Evolutionary conservation across 2,888 invertebrate genomes (phyloP).

Genomic region (Philhelius pedissequus): DNA sequence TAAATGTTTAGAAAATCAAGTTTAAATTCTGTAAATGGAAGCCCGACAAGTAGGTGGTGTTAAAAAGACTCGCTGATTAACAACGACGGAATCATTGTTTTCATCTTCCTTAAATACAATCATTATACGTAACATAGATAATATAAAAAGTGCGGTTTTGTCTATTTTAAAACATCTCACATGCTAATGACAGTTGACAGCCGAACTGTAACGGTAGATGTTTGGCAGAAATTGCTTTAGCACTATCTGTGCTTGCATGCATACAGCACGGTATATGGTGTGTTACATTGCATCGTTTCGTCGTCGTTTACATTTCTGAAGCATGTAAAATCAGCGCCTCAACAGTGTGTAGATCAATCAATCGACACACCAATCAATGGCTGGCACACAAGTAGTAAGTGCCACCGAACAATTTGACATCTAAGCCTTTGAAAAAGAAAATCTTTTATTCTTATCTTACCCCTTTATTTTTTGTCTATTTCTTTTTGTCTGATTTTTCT

Average conservation of each 20-base stretch:
- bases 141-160: background rate
- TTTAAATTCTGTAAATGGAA: background rate
- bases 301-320: slow-evolving; percentile 62
- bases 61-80: background rate
- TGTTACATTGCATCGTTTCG: background rate
- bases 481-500: background rate
- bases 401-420: slow-evolving; percentile 67
- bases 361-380: slow-evolving; percentile 60
- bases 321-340: slow-evolving; percentile 40
- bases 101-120: slow-evolving; percentile 16
- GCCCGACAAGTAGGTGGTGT: background rate
- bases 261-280: no score
- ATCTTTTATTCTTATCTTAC: background rate
- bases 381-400: slow-evolving; percentile 49
- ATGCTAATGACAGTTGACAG: slow-evolving; percentile 57
- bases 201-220: slow-evolving; percentile 32
- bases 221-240: slow-evolving; percentile 52
- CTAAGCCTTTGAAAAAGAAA: slow-evolving; percentile 55
- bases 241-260: background rate
- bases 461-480: background rate
- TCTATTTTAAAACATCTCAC: slow-evolving; percentile 47
- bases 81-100: background rate
- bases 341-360: slow-evolving; percentile 59
- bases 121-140: no score
- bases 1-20: background rate